These are phyloP conservation scores for Chrysomela aeneicollis DNA, from an alignment of 2,888 invertebrate species.

Conservation along the genomic window DNA sequence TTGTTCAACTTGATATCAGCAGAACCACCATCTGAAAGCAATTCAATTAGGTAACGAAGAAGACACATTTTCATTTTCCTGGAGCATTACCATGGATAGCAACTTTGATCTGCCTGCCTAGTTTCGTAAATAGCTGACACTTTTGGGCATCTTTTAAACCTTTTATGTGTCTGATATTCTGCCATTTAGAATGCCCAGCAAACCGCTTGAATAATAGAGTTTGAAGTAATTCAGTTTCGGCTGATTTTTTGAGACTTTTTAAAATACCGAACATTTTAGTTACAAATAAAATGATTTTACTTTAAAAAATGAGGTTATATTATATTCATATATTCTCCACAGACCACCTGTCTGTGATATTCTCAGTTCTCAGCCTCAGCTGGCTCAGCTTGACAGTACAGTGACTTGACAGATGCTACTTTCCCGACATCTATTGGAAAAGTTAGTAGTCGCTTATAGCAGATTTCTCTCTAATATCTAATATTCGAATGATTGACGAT, in stretches of 20 bases:
- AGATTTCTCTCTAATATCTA: no score
- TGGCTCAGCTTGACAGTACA: no score
- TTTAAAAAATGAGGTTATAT: not conserved
- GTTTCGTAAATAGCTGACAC: conserved; percentile 61
- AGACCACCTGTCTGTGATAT: not conserved
- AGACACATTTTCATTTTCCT: not conserved
- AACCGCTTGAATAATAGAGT: conserved; percentile 45
- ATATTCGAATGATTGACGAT: no score
- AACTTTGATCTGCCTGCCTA: conserved; percentile 66
- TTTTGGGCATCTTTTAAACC: conserved; percentile 69
- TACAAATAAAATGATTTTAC: not conserved
- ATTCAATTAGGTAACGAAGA: no score
- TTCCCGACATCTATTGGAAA: no score
- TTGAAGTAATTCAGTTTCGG: not conserved
- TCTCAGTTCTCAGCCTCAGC: no score
- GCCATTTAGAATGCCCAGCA: conserved; percentile 83
- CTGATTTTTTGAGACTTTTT: conserved; percentile 16
- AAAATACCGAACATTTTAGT: conserved; percentile 6
- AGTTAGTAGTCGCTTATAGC: no score
- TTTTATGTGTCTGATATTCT: conserved; percentile 77
- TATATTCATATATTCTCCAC: no score
- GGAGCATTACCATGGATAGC: conserved; percentile 67
- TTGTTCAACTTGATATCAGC: conserved; percentile 69
- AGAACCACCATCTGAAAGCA: conserved; percentile 66
- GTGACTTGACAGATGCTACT: no score